Evolutionary conservation across 1,140 invertebrate species (phyloP), one percentile per base, ranked within the genome.

Genomic region (Penaeus chinensis): DNA sequence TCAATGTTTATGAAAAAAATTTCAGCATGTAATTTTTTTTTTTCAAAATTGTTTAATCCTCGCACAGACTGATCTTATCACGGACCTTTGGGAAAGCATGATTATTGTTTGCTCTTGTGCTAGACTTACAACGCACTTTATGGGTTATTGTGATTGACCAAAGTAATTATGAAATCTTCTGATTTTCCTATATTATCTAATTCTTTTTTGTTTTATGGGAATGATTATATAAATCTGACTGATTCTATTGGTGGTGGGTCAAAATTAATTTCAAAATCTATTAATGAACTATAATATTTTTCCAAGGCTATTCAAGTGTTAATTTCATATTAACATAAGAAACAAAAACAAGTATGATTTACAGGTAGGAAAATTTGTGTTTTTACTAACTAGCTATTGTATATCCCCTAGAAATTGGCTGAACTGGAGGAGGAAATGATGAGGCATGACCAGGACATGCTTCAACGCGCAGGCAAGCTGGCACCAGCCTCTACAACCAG

Each of bases 371-470:
- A 54, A 13, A 54, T 54, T 42, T 54, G 54, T 54, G 1, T 54
- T 54, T 2, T 54, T 71, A 20, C 32, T 71, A 71, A 71, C 32
- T 32, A 11, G n/a, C 32, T 71, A 24, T 60, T 47, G 13, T 61
- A 7, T 13, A 18, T 79, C 60, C 93, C 93, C 22, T 91, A 92
- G 76, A 92, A 92, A 89, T 92, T 94, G 62, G 92, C 92, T 87
- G 93, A 93, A 79, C 92, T 94, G 63, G 94, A 94, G 89, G 93
- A 92, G 84, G 93, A 94, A 91, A 94, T 94, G 89, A 92, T 93
- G 66, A 93, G 94, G 66, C 94, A 94, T 91, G 94, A 94, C 82
- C 71, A 88, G 37, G 88, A 81, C 69, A 89, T 89, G 88, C 42
- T 89, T 3, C 88, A 84, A 16, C 83, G 88, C 18, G 79, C 66